A percentile compares a stretch with the other conserved stretches of the same genome.
These are phyloP conservation scores for Hyppa rectilinea DNA, from an alignment of 2,888 invertebrate species.

Conservation along the genomic window DNA sequence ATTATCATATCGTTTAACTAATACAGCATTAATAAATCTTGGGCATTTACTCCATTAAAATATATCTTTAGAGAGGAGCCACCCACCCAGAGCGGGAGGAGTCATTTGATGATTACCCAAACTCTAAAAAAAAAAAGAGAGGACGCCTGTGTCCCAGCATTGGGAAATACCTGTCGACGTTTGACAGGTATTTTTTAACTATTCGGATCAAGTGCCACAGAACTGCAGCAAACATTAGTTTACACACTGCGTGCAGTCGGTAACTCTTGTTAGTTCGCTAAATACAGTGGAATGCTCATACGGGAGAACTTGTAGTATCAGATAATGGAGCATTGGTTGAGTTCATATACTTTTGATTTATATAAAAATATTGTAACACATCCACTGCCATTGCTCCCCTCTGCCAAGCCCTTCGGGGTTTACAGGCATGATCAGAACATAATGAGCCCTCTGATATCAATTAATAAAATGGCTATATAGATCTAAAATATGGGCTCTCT, in stretches of 20 bases:
- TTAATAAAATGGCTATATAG: not conserved
- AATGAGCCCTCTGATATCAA: too few species aligned
- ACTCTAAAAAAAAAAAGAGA: too few species aligned
- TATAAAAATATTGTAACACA: not conserved
- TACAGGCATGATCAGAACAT: too few species aligned
- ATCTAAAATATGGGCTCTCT: not conserved
- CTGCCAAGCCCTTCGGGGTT: too few species aligned
- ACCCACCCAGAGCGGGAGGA: too few species aligned
- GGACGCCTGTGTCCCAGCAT: too few species aligned
- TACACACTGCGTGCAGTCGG: conserved; percentile 36
- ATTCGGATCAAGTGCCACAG: conserved; percentile 14
- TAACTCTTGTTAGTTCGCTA: conserved; percentile 41
- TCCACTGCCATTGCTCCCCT: too few species aligned
- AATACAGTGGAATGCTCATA: conserved; percentile 32
- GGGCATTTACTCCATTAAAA: not conserved
- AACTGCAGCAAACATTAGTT: conserved; percentile 35
- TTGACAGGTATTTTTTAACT: conserved; percentile 16
- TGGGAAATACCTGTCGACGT: too few species aligned
- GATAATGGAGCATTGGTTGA: not conserved
- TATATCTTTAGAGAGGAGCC: too few species aligned
- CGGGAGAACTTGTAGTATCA: conserved; percentile 29
- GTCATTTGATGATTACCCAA: too few species aligned
- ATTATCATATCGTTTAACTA: too few species aligned
- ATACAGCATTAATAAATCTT: not conserved
- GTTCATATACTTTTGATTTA: not conserved